Evolutionary conservation across 2,113 vertebrate species (phyloP).

Genomic region (Peromyscus polionotus): DNA sequence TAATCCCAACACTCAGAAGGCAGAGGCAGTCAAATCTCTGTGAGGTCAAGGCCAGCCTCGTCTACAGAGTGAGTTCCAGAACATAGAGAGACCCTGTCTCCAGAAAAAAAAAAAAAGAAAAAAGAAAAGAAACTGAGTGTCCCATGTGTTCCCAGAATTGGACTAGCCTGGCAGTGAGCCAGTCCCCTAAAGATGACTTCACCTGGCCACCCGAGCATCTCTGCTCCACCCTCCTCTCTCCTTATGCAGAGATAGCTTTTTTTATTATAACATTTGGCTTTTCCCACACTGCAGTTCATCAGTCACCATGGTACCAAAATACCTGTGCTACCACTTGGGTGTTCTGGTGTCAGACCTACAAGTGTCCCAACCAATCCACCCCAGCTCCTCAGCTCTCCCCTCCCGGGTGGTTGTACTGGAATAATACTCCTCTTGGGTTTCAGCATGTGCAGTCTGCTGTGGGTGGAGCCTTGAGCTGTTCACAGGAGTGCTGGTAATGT

Average conservation of each 20-base stretch:
- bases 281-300: slow-evolving; percentile 56
- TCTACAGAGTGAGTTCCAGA: not conserved
- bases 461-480: slow-evolving; percentile 86
- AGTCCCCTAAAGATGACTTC: slow-evolving; percentile 55
- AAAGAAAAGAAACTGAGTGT: not conserved
- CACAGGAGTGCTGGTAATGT: slow-evolving; percentile 89
- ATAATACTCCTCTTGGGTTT: slow-evolving; percentile 76
- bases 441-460: slow-evolving; percentile 81
- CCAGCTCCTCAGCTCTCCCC: slow-evolving; percentile 70
- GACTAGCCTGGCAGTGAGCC: not conserved
- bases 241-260: slow-evolving; percentile 36
- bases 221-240: not conserved
- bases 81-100: not conserved
- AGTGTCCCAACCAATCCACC: slow-evolving; percentile 61
- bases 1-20: not conserved
- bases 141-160: slow-evolving; percentile 43
- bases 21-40: not conserved
- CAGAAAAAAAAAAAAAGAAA: not conserved
- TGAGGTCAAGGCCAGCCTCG: not conserved
- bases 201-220: slow-evolving; percentile 7
- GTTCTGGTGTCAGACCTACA: slow-evolving; percentile 76
- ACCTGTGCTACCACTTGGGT: slow-evolving; percentile 74
- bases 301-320: slow-evolving; percentile 33
- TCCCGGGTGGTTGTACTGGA: slow-evolving; percentile 63
- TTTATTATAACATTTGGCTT: slow-evolving; percentile 60